Conservation (phyloP, 1,140 invertebrate species). For the Drosophila repleta region DNA sequence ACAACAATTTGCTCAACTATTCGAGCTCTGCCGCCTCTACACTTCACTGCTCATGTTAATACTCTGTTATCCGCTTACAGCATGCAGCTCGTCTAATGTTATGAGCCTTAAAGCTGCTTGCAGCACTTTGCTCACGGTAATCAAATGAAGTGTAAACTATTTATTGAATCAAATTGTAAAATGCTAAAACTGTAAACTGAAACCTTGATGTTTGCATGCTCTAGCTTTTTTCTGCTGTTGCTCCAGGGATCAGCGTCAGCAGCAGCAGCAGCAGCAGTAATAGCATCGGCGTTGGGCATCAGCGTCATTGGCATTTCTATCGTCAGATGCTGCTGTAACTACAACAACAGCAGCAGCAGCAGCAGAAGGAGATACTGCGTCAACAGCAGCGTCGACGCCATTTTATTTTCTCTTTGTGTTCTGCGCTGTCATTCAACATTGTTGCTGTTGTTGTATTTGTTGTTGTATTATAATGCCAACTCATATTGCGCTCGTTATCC, state of each 20-base stretch:
- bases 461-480: conserved; percentile 80
- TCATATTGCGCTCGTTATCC: conserved; percentile 83
- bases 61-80: conserved; percentile 1
- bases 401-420: conserved; percentile 79
- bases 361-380: conserved; percentile 8
- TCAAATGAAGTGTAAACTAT: conserved; percentile 63
- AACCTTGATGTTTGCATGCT: conserved; percentile 23
- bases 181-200: conserved; percentile 69
- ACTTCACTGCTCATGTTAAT: not conserved
- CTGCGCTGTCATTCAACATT: conserved; percentile 49
- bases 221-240: conserved; percentile 11
- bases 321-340: conserved; percentile 56
- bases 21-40: not conserved
- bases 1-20: not conserved
- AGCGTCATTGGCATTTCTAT: conserved; percentile 61
- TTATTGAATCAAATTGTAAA: conserved; percentile 73
- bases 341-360: conserved; percentile 18
- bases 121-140: conserved; percentile 5
- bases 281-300: not conserved
- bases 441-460: conserved; percentile 31
- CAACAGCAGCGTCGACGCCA: conserved; percentile 48
- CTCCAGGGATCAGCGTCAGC: conserved; percentile 20
- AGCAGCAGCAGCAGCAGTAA: not conserved
- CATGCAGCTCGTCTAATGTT: not conserved
- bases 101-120: not conserved